Evolutionary conservation across 2,113 vertebrate genomes (phyloP).

Genomic region (Callionymus lyra): DNA sequence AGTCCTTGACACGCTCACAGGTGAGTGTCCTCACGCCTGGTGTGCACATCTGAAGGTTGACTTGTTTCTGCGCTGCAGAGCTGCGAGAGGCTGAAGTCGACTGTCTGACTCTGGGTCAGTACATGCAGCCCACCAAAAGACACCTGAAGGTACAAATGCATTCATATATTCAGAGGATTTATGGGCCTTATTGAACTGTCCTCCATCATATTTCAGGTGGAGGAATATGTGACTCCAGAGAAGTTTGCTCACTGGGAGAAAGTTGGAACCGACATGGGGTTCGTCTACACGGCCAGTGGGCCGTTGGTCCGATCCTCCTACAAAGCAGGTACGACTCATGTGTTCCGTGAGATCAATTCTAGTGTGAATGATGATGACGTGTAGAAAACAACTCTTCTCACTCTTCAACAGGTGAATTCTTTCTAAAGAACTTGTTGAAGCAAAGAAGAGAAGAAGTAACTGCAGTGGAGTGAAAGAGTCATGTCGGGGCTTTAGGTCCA

Average conservation of each 20-base stretch:
- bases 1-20: constrained; percentile 72
- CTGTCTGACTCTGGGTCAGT: constrained; percentile 92
- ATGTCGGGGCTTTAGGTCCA: too few relatives aligned
- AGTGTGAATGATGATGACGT: too few relatives aligned
- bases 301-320: constrained; percentile 95
- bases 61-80: constrained; percentile 59
- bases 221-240: constrained; percentile 90
- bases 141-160: constrained; percentile 90
- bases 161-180: constrained; percentile 9
- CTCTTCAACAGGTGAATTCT: constrained; percentile 82
- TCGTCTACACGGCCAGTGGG: constrained; percentile 90
- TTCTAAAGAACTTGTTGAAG: constrained; percentile 89
- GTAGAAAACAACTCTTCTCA: too few relatives aligned
- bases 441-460: constrained; percentile 71
- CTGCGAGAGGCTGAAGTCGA: constrained; percentile 82
- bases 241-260: constrained; percentile 92
- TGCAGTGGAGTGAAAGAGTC: constrained; percentile 24
- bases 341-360: not conserved
- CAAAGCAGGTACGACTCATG: constrained; percentile 83
- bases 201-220: too few relatives aligned
- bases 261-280: constrained; percentile 86
- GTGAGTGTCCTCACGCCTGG: constrained; percentile 48
- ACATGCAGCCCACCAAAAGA: constrained; percentile 97
- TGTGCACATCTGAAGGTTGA: not conserved
- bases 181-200: too few relatives aligned